Evolutionary conservation across 2,888 invertebrate genomes (phyloP), one percentile per base, ranked within the genome.

Genomic region (Aleiodes alternator): DNA sequence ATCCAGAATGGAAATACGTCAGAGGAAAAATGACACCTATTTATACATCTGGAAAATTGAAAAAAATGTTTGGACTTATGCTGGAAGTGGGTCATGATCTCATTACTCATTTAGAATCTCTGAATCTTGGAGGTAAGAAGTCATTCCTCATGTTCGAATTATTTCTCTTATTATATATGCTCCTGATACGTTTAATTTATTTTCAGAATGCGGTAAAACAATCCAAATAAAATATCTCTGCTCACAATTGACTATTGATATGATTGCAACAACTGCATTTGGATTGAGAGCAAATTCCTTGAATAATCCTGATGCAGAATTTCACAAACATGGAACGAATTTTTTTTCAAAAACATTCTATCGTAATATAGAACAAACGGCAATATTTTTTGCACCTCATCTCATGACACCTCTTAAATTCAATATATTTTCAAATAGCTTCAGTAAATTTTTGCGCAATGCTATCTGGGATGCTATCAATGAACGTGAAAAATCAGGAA

Each of bases 181-280:
- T n/a, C 2, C 1, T 43, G 5, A 43, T 64, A 7, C 3, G 1
- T 9, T 9, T 0, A 48, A 48, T 64, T 64, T 64, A 38, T 48
- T 59, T 59, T 16, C 16, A 83, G 87, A 78, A 43, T 23, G 72
- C 0, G 80, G 82, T 7, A 78, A 79, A 11, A 38, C 31, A 6
- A 0, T 88, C 3, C 88, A 88, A 38, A 29, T 87, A 5, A 88
- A 87, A 75, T 85, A 88, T 11, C 71, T 86, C 3, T 83, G 81
- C 43, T 86, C 85, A 0, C 86, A 82, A 66, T 86, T 84, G 48
- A 84, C 87, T 0, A 88, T 87, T 1, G 92, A 92, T 79, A 87
- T 91, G 3, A 91, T 92, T 73, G 90, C 89, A 4, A 89, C 90
- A 0, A 90, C 90, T 1, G 91, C 91, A 1, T 92, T 87, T 66